Base-by-base conservation (phyloP, 2,888 invertebrate species). In the Standfussiana lucernea region DNA sequence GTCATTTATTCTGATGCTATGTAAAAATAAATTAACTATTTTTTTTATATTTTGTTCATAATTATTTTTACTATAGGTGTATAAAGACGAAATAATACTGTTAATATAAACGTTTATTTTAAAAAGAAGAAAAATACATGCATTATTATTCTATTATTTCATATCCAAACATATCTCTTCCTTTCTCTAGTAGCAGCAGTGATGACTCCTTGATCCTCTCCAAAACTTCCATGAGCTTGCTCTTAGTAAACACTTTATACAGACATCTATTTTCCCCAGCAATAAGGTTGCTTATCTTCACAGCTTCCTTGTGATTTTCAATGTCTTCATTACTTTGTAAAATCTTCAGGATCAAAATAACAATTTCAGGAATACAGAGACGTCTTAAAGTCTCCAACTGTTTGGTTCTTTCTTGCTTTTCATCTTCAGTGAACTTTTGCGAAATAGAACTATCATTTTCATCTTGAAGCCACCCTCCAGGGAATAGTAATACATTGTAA, bases 401-500 rank as follows among this genome's bases (percentile, higher is more conserved):
- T 86, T 98, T 97, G 15, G 96, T 93, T 88, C 99, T 97, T 59
- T 97, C 97, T 35, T 93, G 86, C 64, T 93, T 94, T 70, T 97
- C 97, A 76, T 96, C 94, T 81, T 97, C 96, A 86, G 92, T 95
- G 50, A 93, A 96, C 40, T 95, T 95, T 11, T 90, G 86, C 0
- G 97, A 97, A 79, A 97, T 97, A 72, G 96, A 96, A 32, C 96
- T 94, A 66, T 97, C 97, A 85, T 94, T 97, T 28, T 97, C 97
- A 92, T 99, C 99, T 65, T 97, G 97, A 79, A 99, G 97, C 99
- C 99, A 99, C 10, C 99, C 99, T 88, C 98, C 98, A 6, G 99
- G 98, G 92, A 99, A 99, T 18, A 99, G 93, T 56, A 99, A 93
- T 0, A 99, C 98, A 94, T 99, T 99, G 94, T 98, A 99, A 13